These are phyloP conservation scores for Pionites leucogaster DNA, from an alignment of 2,113 vertebrate species.

Conservation along the genomic window DNA sequence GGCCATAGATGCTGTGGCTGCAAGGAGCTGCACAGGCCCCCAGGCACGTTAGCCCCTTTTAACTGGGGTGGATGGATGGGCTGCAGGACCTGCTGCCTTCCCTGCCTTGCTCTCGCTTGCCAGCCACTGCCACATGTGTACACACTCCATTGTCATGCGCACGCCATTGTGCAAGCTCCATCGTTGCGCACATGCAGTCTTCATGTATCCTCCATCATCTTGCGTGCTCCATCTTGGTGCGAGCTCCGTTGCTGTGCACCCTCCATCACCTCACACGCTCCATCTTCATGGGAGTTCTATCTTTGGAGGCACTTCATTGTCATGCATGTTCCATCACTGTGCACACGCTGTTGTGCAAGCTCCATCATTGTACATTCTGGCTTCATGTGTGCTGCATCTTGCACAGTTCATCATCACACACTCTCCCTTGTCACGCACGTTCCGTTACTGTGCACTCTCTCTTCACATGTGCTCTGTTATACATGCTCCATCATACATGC, in stretches of 20 bases:
- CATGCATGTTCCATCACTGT: rapidly evolving
- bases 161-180: rapidly evolving
- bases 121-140: not conserved
- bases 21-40: not conserved
- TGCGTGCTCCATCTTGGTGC: not conserved
- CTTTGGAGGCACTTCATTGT: not conserved
- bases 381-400: no score
- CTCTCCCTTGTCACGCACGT: rapidly evolving
- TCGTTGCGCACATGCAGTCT: rapidly evolving
- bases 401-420: rapidly evolving
- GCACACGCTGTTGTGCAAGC: no score
- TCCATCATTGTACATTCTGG: rapidly evolving
- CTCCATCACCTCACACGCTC: not conserved
- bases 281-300: rapidly evolving
- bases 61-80: not conserved
- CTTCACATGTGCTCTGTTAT: not conserved
- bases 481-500: rapidly evolving
- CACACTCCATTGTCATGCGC: rapidly evolving
- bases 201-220: not conserved
- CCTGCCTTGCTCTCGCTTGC: rapidly evolving
- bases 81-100: not conserved
- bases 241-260: rapidly evolving
- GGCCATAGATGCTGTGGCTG: conserved; percentile 50
- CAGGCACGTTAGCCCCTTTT: not conserved
- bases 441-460: rapidly evolving